Evolutionary conservation across 2,113 vertebrate species (phyloP), one percentile per base, ranked within the genome.

Genomic region (Empidonax alnorum): DNA sequence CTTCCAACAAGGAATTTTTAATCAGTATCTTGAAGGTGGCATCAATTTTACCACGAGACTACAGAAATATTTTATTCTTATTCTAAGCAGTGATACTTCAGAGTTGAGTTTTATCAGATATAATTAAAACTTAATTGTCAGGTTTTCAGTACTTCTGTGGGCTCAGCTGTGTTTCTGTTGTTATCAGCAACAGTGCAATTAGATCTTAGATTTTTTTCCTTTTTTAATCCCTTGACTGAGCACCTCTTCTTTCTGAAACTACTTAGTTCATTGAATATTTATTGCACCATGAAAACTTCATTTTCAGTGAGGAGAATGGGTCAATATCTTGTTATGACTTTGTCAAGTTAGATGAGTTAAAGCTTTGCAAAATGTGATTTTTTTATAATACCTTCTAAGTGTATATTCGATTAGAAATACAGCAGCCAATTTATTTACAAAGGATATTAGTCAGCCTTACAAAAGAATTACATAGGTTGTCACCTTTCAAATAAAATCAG

Each of bases 261-360:
- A 25, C 31, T 92, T 23, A 27, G 5, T 50, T 66, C 62, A 62
- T 11, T 83, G 55, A 83, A 71, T 79, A 76, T 82, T 94, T 88
- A 91, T 82, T 79, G 50, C 3, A 3, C 18, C 41, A 22, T 56
- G 31, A 76, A 93, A 66, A 52, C 14, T 62, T 71, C 14, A 69
- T 80, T 97, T 85, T 79, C 62, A 55, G 18, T 65, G 66, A 89
- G 14, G 49, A 53, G 33, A 87, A n/a, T 50, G 39, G 62, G n/a
- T 94, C 93, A 82, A 73, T 87, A 87, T 73, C 58, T 66, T 95
- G 44, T 87, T 83, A 66, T 28, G 41, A 83, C 24, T 94, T 94
- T 72, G 20, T 79, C 2, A 11, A 56, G 9, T 81, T 87, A 77
- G 46, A 33, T 39, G n/a, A 92, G 14, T 46, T 65, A 58, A 91